A percentile compares a stretch with the other conserved stretches of the same genome.
phyloP scores from a whole-genome alignment of 2,113 vertebrate genomes.

The Muntiacus muntjak region DNA sequence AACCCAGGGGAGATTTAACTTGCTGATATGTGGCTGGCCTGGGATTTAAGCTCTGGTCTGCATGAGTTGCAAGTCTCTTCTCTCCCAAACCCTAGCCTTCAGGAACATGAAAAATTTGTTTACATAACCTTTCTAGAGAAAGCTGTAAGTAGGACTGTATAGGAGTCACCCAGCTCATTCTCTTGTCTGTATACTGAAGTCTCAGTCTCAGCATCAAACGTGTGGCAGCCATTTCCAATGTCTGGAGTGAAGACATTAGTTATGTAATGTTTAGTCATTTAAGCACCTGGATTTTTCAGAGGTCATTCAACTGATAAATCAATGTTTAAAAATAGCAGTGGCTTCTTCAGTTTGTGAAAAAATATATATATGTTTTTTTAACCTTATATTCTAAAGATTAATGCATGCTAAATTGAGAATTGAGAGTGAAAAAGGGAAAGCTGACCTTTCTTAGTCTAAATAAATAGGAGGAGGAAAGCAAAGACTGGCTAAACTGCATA shows the following conservation, averaged over 20 bases:
- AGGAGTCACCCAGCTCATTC: background rate
- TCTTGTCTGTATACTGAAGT: background rate
- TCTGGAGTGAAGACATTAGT: background rate
- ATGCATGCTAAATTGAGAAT: conserved; percentile 39
- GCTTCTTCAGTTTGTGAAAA: conserved; percentile 19
- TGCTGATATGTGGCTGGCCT: background rate
- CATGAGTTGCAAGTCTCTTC: background rate
- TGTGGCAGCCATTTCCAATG: background rate
- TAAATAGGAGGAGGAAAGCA: conserved; percentile 50
- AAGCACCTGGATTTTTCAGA: conserved; percentile 46
- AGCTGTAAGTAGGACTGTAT: background rate
- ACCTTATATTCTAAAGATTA: conserved; percentile 47
- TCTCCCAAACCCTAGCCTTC: background rate
- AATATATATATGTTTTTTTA: background rate
- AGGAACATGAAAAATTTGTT: background rate
- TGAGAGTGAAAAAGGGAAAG: background rate
- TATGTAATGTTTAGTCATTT: conserved; percentile 16
- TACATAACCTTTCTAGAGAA: background rate
- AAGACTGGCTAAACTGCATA: background rate
- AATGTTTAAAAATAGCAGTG: conserved; percentile 53
- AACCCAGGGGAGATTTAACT: background rate
- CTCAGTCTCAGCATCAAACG: background rate
- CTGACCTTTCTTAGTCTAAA: conserved; percentile 25
- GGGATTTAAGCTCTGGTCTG: background rate
- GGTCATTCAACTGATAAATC: conserved; percentile 16